Conservation (phyloP, 2,888 invertebrate species). For the Bursaphelenchus okinawaensis region DNA sequence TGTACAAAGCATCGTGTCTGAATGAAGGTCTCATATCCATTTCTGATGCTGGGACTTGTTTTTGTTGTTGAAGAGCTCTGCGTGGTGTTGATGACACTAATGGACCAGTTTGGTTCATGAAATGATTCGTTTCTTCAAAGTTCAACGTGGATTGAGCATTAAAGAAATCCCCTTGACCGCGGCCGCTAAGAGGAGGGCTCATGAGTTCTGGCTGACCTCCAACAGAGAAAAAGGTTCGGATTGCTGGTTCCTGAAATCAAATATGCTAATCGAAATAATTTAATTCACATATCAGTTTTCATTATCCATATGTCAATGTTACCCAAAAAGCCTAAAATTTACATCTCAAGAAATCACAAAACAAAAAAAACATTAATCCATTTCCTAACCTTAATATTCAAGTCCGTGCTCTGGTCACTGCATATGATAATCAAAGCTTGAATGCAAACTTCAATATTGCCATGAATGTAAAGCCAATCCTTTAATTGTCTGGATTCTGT, state of each 20-base stretch:
- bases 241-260: constrained; percentile 20
- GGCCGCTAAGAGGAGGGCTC: background rate
- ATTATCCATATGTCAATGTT: background rate
- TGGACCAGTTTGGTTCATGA: background rate
- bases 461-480: constrained; percentile 15
- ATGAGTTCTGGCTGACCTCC: constrained; percentile 69
- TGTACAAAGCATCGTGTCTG: constrained; percentile 86
- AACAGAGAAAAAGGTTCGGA: constrained; percentile 66
- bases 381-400: constrained; percentile 15
- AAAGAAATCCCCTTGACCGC: background rate
- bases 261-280: too few relatives aligned
- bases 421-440: constrained; percentile 81
- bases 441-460: constrained; percentile 74
- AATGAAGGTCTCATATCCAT: constrained; percentile 64
- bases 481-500: constrained; percentile 34
- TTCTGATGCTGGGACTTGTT: background rate
- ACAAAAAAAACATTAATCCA: background rate
- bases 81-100: background rate
- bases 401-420: constrained; percentile 58
- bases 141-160: background rate
- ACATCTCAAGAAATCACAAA: background rate
- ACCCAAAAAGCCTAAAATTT: background rate
- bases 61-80: background rate
- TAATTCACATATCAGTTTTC: too few relatives aligned
- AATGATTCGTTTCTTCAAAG: background rate